Percentiles rank a stretch among this genome's conserved stretches.
Conservation (phyloP, 2,113 vertebrate genomes). For the Delphinapterus leucas region DNA sequence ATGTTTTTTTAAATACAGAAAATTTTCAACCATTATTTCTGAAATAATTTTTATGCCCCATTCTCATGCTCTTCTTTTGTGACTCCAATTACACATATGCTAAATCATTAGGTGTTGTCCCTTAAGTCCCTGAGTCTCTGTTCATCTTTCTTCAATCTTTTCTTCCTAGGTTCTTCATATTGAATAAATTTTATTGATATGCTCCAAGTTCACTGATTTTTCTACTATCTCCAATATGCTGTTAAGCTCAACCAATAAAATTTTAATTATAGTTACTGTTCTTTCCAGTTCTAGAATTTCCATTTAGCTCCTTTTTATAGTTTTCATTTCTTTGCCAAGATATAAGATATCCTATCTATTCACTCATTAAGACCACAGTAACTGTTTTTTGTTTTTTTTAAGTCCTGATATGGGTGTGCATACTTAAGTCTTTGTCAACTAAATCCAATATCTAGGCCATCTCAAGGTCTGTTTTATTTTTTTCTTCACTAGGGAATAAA, state of each 20-base stretch:
- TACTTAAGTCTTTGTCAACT: not conserved
- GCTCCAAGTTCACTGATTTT: not conserved
- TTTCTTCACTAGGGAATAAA: not conserved
- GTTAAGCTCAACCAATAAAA: not conserved
- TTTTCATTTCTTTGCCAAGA: not conserved
- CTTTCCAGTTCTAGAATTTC: not conserved
- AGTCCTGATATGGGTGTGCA: not conserved
- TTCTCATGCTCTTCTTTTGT: not conserved
- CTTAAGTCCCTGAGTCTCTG: not conserved
- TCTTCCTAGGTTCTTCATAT: not conserved
- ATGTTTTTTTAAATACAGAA: not conserved
- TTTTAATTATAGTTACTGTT: not conserved
- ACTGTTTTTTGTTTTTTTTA: not conserved
- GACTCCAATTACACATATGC: not conserved
- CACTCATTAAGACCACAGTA: not conserved
- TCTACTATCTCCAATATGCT: not conserved
- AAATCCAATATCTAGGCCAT: not conserved
- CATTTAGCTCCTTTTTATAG: not conserved
- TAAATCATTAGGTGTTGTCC: not conserved
- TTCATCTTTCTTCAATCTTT: not conserved
- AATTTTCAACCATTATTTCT: not conserved
- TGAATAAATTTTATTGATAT: not conserved
- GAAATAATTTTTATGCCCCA: not conserved
- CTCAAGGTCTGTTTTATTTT: not conserved
- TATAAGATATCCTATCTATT: not conserved